Conservation (phyloP, 2,888 invertebrate genomes). For the Drosophila pegasa region DNA sequence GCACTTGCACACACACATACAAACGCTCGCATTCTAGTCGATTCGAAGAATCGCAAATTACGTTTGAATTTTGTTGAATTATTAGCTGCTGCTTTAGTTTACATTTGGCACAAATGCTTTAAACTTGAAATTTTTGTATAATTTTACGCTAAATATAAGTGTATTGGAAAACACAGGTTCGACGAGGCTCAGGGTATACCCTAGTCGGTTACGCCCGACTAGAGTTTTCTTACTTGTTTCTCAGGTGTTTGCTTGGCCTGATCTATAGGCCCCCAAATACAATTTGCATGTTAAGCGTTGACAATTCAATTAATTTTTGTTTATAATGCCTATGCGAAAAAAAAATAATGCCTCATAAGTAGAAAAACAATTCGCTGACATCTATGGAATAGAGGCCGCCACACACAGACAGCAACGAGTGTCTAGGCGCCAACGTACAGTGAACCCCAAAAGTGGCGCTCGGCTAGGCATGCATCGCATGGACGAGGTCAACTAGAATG, state of each 20-base stretch:
- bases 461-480: not conserved
- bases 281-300: slow-evolving; percentile 51
- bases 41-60: too few relatives aligned
- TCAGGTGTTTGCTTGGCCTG: slow-evolving; percentile 21
- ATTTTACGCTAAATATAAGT: too few relatives aligned
- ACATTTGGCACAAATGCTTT: too few relatives aligned
- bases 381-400: slow-evolving; percentile 30
- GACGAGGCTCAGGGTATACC: too few relatives aligned
- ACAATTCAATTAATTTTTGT: slow-evolving; percentile 70
- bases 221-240: too few relatives aligned
- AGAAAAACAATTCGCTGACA: slow-evolving; percentile 20
- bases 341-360: slow-evolving; percentile 2
- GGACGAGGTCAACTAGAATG: slow-evolving; percentile 38
- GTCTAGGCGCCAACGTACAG: slow-evolving; percentile 39
- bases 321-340: slow-evolving; percentile 28
- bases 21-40: too few relatives aligned
- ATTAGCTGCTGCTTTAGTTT: too few relatives aligned
- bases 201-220: too few relatives aligned
- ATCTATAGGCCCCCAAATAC: slow-evolving; percentile 28
- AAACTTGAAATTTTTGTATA: too few relatives aligned
- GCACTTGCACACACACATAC: too few relatives aligned
- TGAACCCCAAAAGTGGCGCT: slow-evolving; percentile 20
- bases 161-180: too few relatives aligned
- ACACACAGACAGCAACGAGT: slow-evolving; percentile 16
- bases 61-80: too few relatives aligned